Evolutionary conservation across 2,888 invertebrate genomes (phyloP), one percentile per base, ranked within the genome.

Genomic region (Thalpophila matura): DNA sequence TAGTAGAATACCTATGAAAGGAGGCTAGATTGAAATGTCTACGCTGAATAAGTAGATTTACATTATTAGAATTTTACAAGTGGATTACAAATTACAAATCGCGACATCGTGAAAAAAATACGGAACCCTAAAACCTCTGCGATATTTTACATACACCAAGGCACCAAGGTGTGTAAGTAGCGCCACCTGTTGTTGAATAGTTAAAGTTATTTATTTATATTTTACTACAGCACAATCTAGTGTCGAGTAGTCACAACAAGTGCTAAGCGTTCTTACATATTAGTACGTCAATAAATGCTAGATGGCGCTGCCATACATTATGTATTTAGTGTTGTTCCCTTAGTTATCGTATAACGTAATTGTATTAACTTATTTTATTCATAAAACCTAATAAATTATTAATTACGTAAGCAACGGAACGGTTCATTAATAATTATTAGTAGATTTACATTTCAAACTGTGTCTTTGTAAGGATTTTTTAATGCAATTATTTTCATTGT

Each of bases 171-270:
- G 7, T 7, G 0, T 0, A 3, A 2, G 2, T 43, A 7, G 0
- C 40, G 67, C 49, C 70, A 77, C 73, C 80, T 79, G 26, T 57
- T 64, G 37, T 37, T 35, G 9, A 75, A 38, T 73, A 72, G 67
- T 4, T 1, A 4, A 20, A 60, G 0, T 3, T 24, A 6, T 18
- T 29, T 4, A 4, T 4, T 38, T 9, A 9, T 14, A 3, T 2
- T n/a, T 16, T 9, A 9, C n/a, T 20, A 0, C 20, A 45, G 2
- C 26, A 83, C 57, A 77, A 83, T 82, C 88, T 88, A 55, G 61
- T 50, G 56, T 24, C 18, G 57, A 86, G 56, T 83, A 81, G 80
- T 16, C 2, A 5, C 20, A 63, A n/a, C 24, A 16, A 22, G 1
- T 1, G 2, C 0, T 12, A 31, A 35, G 14, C 18, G 0, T 4